Base-by-base conservation (phyloP, 2,888 invertebrate species). In the Tetragnatha montana region DNA sequence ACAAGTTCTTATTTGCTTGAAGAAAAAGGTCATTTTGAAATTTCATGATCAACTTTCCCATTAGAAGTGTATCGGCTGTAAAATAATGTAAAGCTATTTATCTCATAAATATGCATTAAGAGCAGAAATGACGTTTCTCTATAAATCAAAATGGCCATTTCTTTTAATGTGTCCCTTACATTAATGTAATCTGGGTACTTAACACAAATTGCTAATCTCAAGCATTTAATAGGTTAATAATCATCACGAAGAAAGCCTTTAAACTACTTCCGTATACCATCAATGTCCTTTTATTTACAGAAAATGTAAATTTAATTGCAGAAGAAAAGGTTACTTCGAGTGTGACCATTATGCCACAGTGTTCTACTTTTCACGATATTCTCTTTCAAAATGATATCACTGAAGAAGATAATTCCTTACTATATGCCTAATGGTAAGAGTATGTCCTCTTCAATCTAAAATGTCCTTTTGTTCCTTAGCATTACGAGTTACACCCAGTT, bases 401-500 rank as follows among this genome's bases (percentile, higher is more conserved):
- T 4, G 35, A 35, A 2, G 35, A 35, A 35, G 35, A 35, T 35
- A 35, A 35, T 35, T 35, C 35, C 35, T 35, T 35, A 17, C 60
- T 60, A 10, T 35, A 8, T 60, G 12, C 60, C 60, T 60, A 17
- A 60, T 12, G 60, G 7, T 17, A 60, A 60, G 60, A 60, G 17
- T 60, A 60, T 10, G 60, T 60, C 60, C 60, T 60, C 60, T 60
- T 60, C 60, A 60, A 8, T 60, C 10, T 60, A 17, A 8, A 60
- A 60, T 60, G 60, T 74, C 74, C 82, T 82, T 79, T 71, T 49
- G 19, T 73, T 22, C 17, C 12, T 71, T 49, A 50, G 68, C 70
- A 79, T 78, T 79, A 70, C 50, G 78, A 85, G 85, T 51, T 78
- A 85, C 85, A 85, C 85, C 85, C 85, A 85, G 21, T 71, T 85